Base-by-base conservation (phyloP, 2,888 invertebrate species). In the Ophioninae sp. region DNA sequence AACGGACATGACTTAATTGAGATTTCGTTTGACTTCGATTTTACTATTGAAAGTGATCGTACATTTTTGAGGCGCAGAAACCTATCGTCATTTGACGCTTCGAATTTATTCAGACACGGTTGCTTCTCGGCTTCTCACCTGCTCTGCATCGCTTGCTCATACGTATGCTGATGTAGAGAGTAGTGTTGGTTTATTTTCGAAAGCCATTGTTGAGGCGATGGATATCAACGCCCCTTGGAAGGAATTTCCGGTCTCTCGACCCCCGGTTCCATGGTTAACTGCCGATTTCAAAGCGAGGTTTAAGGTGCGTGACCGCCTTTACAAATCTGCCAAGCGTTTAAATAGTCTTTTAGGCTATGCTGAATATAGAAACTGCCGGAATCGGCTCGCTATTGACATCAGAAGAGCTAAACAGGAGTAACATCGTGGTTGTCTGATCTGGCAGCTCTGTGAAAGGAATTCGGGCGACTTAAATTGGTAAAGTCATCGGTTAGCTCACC, bases 1-100 rank as follows among this genome's bases (percentile, higher is more conserved):
- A 64, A 51, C 6, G 81, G 81, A 0, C 81, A 81, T 8, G 76
- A 81, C n/a, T 10, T 79, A 0, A 22, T 79, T 0, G 17, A 44
- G 5, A 0, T 79, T 1, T n/a, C 51, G 0, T 79, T 37, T 17
- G 2, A 2, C 5, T 37, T 44, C 56, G n/a, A 0, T 17, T 3
- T 17, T n/a, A n/a, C n/a, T 2, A 20, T 20, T 20, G 41, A 2
- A 13, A 0, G 1, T 44, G 0, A 6, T 6, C 0, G 6, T 6
- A 37, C 22, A 0, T 1, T 30, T 22, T 20, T 73, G 5, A 39
- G 6, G 1, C 17, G 22, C 20, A 39, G 72, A 3, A 9, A 10
- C 44, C 0, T 73, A 6, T 20, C 37, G 2, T 0, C 37, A 8
- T 63, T 73, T 13, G n/a, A n/a, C 3, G 30, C 13, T 30, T 2